phyloP scores from a whole-genome alignment of 2,113 vertebrate species.

The Lethenteron camtschaticum region DNA sequence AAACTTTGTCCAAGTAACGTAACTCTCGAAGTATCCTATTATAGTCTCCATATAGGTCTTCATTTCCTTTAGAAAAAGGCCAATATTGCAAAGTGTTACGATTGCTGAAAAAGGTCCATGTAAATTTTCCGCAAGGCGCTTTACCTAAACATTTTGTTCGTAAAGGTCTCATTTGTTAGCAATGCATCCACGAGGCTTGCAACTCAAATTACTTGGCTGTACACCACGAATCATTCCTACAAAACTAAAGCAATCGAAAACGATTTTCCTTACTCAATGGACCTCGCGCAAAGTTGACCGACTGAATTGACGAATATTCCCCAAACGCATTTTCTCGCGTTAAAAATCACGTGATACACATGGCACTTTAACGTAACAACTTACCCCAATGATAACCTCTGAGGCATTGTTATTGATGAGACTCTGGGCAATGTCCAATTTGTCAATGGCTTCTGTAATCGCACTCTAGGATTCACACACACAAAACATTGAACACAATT shows the following conservation, averaged over 20 bases:
- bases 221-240: no score
- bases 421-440: constrained; percentile 41
- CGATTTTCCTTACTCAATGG: no score
- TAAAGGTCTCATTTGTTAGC: background rate
- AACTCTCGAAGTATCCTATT: no score
- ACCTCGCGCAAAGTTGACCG: background rate
- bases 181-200: background rate
- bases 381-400: constrained; percentile 36
- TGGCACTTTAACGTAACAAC: constrained; percentile 2
- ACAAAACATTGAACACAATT: background rate
- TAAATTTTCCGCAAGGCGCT: no score
- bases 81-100: no score
- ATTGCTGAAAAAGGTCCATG: no score
- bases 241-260: no score
- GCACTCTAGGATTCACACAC: constrained; percentile 28
- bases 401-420: constrained; percentile 45
- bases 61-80: no score
- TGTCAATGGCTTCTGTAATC: constrained; percentile 25
- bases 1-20: no score
- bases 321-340: background rate
- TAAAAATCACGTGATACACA: background rate
- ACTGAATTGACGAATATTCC: background rate
- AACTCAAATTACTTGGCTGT: no score
- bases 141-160: no score
- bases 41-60: no score